These are phyloP conservation scores for Parus major DNA, from an alignment of 2,113 vertebrate genomes.

Conservation along the genomic window DNA sequence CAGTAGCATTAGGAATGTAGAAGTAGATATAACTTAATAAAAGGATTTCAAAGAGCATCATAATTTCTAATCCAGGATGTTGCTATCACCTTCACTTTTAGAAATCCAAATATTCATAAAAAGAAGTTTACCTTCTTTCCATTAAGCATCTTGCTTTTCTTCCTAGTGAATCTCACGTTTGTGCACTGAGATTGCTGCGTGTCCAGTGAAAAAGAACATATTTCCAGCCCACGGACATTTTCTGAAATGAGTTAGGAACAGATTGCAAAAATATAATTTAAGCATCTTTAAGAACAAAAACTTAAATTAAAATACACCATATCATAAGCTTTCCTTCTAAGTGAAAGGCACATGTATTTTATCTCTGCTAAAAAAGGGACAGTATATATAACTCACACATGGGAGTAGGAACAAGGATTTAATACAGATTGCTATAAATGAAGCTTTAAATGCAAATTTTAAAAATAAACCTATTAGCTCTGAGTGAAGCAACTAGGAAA, in stretches of 20 bases:
- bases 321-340: neutral
- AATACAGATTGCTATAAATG: neutral
- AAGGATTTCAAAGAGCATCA: neutral
- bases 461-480: neutral
- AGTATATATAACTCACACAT: neutral
- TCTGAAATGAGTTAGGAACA: slow-evolving; percentile 71
- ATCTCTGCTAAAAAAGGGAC: neutral
- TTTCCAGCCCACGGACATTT: slow-evolving; percentile 78
- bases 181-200: slow-evolving; percentile 75
- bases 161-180: slow-evolving; percentile 66
- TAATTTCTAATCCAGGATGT: neutral
- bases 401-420: neutral
- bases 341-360: neutral
- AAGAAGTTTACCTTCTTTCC: slow-evolving; percentile 57
- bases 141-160: slow-evolving; percentile 9
- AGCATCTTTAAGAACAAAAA: neutral
- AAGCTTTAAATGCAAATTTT: neutral
- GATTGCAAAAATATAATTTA: neutral
- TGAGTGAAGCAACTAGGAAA: neutral
- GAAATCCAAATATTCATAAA: neutral
- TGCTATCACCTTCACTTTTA: neutral
- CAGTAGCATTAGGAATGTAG: neutral
- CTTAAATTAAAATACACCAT: neutral
- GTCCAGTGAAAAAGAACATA: slow-evolving; percentile 73
- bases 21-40: neutral